Evolutionary conservation across 2,113 vertebrate species (phyloP).

Genomic region (Capra hircus): DNA sequence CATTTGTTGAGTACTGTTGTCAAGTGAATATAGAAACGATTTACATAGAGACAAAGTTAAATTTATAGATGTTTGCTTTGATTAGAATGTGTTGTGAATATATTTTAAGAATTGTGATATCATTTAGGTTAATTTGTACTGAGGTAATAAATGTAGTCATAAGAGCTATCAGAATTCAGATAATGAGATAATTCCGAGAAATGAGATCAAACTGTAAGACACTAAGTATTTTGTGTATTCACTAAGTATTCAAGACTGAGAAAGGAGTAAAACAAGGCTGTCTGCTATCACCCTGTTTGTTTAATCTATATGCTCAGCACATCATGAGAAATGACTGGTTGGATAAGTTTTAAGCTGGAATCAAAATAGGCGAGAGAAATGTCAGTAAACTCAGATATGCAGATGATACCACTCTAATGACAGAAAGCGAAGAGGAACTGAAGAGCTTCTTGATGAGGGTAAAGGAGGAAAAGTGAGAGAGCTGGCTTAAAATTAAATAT

Average conservation of each 20-base stretch:
- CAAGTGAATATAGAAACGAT: background rate
- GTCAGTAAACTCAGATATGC: background rate
- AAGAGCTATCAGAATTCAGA: background rate
- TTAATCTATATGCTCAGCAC: background rate
- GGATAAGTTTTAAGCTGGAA: background rate
- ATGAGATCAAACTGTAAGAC: background rate
- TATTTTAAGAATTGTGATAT: background rate
- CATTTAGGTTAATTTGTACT: background rate
- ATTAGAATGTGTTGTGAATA: background rate
- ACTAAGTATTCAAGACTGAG: background rate
- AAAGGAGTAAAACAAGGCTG: background rate
- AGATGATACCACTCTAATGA: background rate
- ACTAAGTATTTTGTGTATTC: background rate
- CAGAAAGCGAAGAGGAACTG: background rate
- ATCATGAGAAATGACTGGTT: background rate
- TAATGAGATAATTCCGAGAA: conserved; percentile 3
- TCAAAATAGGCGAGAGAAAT: background rate
- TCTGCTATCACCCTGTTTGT: background rate
- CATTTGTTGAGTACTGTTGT: background rate
- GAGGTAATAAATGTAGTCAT: conserved; percentile 15
- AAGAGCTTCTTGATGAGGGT: background rate
- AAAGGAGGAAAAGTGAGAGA: background rate
- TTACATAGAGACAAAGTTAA: background rate
- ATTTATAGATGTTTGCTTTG: background rate
- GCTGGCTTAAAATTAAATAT: background rate